These are phyloP conservation scores for Ennomos quercinarius DNA, from an alignment of 2,888 invertebrate species.

Conservation along the genomic window DNA sequence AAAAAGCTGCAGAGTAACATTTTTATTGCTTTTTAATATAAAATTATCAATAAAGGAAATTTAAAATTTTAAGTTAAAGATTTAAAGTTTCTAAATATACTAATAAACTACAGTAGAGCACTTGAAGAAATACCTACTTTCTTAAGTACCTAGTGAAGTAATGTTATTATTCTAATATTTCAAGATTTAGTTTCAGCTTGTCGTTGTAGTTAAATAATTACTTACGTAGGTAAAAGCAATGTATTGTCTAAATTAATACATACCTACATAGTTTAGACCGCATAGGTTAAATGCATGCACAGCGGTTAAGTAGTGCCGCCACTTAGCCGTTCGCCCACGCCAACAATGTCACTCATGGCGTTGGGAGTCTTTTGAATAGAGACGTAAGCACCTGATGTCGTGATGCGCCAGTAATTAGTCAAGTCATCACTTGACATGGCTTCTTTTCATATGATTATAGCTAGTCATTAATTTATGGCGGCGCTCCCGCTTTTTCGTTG, in stretches of 20 bases:
- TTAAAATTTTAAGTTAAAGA: not conserved
- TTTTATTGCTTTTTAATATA: slow-evolving; percentile 19
- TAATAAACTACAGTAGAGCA: too few species aligned
- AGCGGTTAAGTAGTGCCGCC: slow-evolving; percentile 19
- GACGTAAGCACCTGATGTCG: slow-evolving; percentile 16
- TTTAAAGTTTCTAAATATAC: too few species aligned
- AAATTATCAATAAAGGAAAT: slow-evolving; percentile 19
- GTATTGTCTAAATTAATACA: too few species aligned
- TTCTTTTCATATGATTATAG: slow-evolving; percentile 26
- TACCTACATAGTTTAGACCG: too few species aligned
- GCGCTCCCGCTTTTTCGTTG: too few species aligned
- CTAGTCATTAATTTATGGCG: too few species aligned
- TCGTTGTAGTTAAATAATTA: not conserved
- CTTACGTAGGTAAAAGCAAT: too few species aligned
- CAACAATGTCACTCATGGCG: slow-evolving; percentile 15
- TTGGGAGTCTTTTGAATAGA: slow-evolving; percentile 14
- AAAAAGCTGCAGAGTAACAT: slow-evolving; percentile 24
- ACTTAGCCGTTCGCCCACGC: slow-evolving; percentile 16
- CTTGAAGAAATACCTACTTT: too few species aligned
- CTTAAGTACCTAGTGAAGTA: too few species aligned
- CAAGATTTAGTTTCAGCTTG: not conserved
- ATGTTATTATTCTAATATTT: not conserved
- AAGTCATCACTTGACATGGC: slow-evolving; percentile 24
- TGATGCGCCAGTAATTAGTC: slow-evolving; percentile 28
- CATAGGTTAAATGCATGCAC: slow-evolving; percentile 4